Conservation (phyloP, 2,797 vertebrate species). For the Acanthiza pusilla region DNA sequence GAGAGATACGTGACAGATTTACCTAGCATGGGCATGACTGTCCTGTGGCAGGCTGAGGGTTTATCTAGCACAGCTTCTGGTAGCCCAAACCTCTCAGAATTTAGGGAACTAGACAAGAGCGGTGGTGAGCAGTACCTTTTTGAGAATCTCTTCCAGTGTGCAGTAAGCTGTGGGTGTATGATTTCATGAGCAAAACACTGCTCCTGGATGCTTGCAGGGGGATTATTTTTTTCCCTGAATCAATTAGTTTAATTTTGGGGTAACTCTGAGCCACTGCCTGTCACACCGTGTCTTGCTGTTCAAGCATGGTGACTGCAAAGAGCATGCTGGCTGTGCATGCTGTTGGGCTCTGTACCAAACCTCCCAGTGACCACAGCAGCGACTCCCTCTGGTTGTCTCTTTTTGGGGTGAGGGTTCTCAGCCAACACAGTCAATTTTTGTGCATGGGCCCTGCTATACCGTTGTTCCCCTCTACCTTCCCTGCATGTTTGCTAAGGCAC, state of each 20-base stretch:
- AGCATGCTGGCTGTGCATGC: rapidly evolving
- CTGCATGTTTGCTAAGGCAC: not conserved
- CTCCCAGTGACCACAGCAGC: not conserved
- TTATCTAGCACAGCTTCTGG: not conserved
- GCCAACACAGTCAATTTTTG: rapidly evolving
- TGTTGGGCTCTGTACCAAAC: not conserved
- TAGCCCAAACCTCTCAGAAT: rapidly evolving
- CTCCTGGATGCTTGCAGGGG: not conserved
- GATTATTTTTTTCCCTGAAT: not conserved
- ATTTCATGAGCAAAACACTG: not conserved
- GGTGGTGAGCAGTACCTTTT: not conserved
- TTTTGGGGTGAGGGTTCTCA: not conserved
- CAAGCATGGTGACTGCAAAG: not conserved
- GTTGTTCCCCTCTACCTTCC: not conserved
- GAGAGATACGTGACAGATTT: rapidly evolving
- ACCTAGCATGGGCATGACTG: not conserved
- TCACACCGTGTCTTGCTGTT: not conserved
- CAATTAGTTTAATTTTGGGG: not conserved
- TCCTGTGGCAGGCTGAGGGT: not conserved
- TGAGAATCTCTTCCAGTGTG: not conserved
- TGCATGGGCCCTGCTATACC: not conserved
- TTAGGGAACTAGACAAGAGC: not conserved
- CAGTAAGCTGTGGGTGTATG: rapidly evolving
- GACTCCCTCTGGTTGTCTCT: rapidly evolving
- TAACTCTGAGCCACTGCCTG: not conserved